Evolutionary conservation across 2,888 invertebrate species (phyloP).

Genomic region (Busseola fusca): DNA sequence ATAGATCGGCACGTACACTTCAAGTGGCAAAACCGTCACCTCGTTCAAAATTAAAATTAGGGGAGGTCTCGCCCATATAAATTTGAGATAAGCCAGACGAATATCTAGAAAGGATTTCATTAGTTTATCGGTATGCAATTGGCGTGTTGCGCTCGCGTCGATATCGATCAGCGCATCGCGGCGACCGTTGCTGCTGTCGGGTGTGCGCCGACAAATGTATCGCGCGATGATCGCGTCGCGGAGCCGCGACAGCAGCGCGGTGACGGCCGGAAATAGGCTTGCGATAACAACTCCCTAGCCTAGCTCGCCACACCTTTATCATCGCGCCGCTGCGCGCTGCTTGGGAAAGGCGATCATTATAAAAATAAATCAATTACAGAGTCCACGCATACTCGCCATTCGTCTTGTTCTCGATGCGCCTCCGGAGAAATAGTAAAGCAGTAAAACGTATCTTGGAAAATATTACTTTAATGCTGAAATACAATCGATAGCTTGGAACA

Average conservation of each 20-base stretch:
- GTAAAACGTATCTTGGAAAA: conserved; percentile 66
- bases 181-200: conserved; percentile 71
- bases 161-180: conserved; percentile 80
- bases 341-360: conserved; percentile 86
- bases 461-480: conserved; percentile 64
- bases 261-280: conserved; percentile 88
- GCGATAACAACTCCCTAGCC: conserved; percentile 86
- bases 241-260: conserved; percentile 74
- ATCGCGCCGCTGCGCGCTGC: conserved; percentile 71
- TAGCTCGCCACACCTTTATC: conserved; percentile 82
- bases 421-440: conserved; percentile 71
- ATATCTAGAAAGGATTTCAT: conserved; percentile 75
- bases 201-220: conserved; percentile 87
- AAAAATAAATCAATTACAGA: conserved; percentile 84
- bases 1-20: conserved; percentile 76
- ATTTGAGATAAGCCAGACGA: conserved; percentile 52
- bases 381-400: conserved; percentile 68
- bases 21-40: conserved; percentile 80
- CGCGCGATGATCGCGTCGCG: conserved; percentile 84
- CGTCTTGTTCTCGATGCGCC: conserved; percentile 67
- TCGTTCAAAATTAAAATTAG: conserved; percentile 68
- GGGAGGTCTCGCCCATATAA: conserved; percentile 55
- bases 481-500: conserved; percentile 64
- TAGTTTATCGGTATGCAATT: conserved; percentile 84
- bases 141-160: conserved; percentile 76